Evolutionary conservation across 2,113 vertebrate species (phyloP).

Genomic region (Sinosuthora webbiana): DNA sequence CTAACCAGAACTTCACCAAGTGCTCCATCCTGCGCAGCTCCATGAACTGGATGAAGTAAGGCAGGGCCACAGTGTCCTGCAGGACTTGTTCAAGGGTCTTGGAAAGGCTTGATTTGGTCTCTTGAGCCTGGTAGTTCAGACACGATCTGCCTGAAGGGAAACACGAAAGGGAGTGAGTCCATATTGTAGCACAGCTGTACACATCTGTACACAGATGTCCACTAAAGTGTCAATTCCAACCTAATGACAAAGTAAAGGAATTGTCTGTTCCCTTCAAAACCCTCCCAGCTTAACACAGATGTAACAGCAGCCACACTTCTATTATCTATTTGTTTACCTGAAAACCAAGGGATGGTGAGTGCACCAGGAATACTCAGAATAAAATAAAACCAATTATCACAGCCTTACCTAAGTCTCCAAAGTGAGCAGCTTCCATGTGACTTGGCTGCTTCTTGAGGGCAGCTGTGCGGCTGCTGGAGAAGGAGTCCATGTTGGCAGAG

Average conservation of each 20-base stretch:
- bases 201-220: neutral
- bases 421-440: conserved; percentile 97
- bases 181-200: neutral
- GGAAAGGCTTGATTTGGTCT: conserved; percentile 93
- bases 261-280: neutral
- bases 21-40: conserved; percentile 88
- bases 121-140: conserved; percentile 91
- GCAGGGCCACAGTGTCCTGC: conserved; percentile 85
- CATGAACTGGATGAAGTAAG: conserved; percentile 93
- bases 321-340: neutral
- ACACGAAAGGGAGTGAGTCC: neutral
- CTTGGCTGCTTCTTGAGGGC: conserved; percentile 96
- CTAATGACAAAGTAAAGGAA: neutral
- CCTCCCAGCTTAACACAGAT: neutral
- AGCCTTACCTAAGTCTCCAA: conserved; percentile 91
- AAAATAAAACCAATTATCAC: fast-evolving
- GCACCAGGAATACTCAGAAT: fast-evolving
- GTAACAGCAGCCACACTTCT: neutral
- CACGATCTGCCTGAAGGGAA: conserved; percentile 88
- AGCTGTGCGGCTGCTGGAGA: conserved; percentile 92
- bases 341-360: neutral
- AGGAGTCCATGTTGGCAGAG: conserved; percentile 99
- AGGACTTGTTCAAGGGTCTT: conserved; percentile 95
- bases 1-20: conserved; percentile 93
- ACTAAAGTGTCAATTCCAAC: neutral